These are phyloP conservation scores for Paratrypauchen microcephalus DNA, from an alignment of 2,797 vertebrate genomes.

Conservation along the genomic window DNA sequence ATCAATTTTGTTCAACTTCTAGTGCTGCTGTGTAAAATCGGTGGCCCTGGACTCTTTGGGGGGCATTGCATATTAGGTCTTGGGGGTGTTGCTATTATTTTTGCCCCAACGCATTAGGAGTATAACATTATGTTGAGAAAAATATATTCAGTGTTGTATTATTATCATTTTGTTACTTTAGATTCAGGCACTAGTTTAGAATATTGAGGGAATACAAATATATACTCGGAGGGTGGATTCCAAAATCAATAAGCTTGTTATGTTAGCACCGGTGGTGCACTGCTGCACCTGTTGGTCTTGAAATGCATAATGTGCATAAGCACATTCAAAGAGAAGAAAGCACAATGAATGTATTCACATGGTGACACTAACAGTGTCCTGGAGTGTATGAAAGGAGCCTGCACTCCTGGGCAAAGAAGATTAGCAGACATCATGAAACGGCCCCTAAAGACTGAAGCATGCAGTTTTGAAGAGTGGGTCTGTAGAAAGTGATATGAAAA, in stretches of 20 bases:
- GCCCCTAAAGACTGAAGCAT: conserved; percentile 13
- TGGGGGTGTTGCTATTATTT: not conserved
- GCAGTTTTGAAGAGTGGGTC: conserved; percentile 22
- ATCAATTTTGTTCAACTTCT: too few relatives aligned
- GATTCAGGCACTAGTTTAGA: not conserved
- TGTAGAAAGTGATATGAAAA: conserved; percentile 34
- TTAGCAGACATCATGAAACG: conserved; percentile 14
- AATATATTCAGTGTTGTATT: not conserved
- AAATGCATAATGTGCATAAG: conserved; percentile 53
- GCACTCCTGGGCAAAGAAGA: conserved; percentile 33
- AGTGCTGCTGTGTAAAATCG: too few relatives aligned
- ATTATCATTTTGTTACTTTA: not conserved
- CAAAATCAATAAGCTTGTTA: conserved; percentile 71
- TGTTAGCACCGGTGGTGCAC: conserved; percentile 39
- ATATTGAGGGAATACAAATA: conserved; percentile 31
- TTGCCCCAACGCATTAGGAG: not conserved
- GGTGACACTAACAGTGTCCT: conserved; percentile 35
- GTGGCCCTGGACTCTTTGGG: too few relatives aligned
- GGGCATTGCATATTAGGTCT: too few relatives aligned
- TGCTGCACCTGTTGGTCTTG: conserved; percentile 44
- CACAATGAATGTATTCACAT: conserved; percentile 32
- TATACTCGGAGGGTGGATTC: conserved; percentile 42
- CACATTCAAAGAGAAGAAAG: conserved; percentile 34
- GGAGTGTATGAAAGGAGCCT: conserved; percentile 20
- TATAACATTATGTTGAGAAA: not conserved